Evolutionary conservation across 1,140 invertebrate species (phyloP).

Genomic region (Homarus americanus): DNA sequence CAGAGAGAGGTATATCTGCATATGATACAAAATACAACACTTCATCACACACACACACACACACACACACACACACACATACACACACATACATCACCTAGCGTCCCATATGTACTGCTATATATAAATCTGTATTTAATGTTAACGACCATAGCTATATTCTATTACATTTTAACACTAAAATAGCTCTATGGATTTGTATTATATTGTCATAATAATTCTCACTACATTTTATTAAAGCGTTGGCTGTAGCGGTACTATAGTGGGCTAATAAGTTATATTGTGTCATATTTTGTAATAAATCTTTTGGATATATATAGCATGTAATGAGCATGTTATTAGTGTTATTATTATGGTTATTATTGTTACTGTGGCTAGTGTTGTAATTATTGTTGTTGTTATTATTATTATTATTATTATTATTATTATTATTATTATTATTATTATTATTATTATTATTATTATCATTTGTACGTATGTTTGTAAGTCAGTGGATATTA

Average conservation of each 20-base stretch:
- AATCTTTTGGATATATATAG: background rate
- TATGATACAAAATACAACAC: too few species aligned
- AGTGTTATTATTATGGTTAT: background rate
- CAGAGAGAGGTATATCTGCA: too few species aligned
- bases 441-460: background rate
- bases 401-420: background rate
- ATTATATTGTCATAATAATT: slow-evolving; percentile 15
- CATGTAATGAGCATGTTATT: background rate
- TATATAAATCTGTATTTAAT: too few species aligned
- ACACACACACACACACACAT: background rate
- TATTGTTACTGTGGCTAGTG: background rate
- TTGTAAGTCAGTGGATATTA: background rate
- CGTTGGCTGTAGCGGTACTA: background rate
- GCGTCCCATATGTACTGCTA: too few species aligned
- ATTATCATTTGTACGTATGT: background rate
- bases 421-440: background rate
- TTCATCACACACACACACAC: too few species aligned
- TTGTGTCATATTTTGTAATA: background rate
- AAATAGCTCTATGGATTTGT: slow-evolving; percentile 17
- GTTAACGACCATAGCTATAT: background rate
- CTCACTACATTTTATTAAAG: background rate
- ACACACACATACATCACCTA: background rate
- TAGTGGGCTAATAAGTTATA: too few species aligned
- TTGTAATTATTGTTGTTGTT: too few species aligned
- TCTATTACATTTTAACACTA: slow-evolving; percentile 8